These are phyloP conservation scores for Muntiacus reevesi DNA, from an alignment of 2,113 vertebrate genomes.

Conservation along the genomic window DNA sequence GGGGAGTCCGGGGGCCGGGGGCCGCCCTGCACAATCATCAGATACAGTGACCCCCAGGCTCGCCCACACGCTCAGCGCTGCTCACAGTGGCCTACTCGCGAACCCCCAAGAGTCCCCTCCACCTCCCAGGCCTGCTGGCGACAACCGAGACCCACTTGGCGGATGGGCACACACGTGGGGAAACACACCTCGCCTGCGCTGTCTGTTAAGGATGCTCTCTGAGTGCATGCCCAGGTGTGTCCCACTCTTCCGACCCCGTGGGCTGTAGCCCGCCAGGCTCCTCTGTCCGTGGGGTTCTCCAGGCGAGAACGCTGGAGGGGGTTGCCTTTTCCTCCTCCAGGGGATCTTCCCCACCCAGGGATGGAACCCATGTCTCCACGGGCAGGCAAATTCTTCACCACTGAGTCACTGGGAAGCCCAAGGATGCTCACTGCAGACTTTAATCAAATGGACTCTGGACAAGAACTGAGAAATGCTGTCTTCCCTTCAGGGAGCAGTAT, in stretches of 20 bases:
- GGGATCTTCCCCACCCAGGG: neutral
- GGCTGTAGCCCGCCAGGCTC: neutral
- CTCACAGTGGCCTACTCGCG: neutral
- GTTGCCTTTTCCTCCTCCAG: neutral
- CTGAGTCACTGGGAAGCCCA: neutral
- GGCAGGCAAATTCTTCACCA: neutral
- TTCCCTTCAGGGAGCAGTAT: neutral
- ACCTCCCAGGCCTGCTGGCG: neutral
- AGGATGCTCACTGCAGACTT: neutral
- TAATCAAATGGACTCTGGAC: too few species aligned
- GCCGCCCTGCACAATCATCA: neutral
- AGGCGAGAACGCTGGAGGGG: neutral
- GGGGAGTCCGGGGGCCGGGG: neutral
- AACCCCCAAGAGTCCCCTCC: neutral
- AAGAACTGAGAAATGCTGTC: neutral
- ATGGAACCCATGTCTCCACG: neutral
- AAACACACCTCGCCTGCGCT: neutral
- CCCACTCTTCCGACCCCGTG: neutral
- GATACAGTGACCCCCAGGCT: neutral
- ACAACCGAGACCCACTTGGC: rapidly evolving
- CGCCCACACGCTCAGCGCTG: neutral
- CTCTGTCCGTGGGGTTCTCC: neutral
- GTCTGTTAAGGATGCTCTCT: neutral
- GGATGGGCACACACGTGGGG: too few species aligned
- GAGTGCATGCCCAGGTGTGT: neutral